Evolutionary conservation across 2,113 vertebrate genomes (phyloP).

Genomic region (Semnornis frantzii): DNA sequence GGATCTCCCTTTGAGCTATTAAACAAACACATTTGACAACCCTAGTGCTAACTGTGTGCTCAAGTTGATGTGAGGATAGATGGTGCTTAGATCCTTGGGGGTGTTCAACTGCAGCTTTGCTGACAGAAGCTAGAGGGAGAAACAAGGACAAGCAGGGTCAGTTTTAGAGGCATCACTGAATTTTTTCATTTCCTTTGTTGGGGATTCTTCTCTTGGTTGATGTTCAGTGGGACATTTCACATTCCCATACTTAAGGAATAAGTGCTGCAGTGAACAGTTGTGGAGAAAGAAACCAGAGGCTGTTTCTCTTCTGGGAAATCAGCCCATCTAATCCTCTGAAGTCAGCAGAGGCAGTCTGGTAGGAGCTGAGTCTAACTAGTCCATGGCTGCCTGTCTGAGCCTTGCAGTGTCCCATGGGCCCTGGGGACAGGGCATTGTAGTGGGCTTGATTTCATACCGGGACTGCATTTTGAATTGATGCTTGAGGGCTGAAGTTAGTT

Average conservation of each 20-base stretch:
- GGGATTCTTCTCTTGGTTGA: background rate
- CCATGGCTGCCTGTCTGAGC: background rate
- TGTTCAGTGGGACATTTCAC: background rate
- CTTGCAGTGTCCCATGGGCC: background rate
- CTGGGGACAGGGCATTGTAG: background rate
- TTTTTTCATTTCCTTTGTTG: background rate
- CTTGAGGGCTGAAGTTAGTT: background rate
- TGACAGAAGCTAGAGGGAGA: background rate
- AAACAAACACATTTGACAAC: background rate
- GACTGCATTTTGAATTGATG: background rate
- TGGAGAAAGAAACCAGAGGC: conserved; percentile 15
- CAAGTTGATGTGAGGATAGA: background rate
- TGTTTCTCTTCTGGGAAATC: conserved; percentile 46
- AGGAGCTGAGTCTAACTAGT: background rate
- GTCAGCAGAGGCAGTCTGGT: background rate
- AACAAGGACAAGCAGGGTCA: background rate
- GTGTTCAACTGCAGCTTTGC: background rate
- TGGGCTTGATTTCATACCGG: background rate
- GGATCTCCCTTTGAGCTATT: background rate
- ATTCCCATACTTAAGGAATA: background rate
- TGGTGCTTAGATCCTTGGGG: background rate
- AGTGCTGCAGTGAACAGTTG: background rate
- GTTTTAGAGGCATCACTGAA: background rate
- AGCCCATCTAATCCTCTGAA: background rate
- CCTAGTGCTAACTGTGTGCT: background rate